Evolutionary conservation across 2,888 invertebrate genomes (phyloP).

Genomic region (Monochamus alternatus): DNA sequence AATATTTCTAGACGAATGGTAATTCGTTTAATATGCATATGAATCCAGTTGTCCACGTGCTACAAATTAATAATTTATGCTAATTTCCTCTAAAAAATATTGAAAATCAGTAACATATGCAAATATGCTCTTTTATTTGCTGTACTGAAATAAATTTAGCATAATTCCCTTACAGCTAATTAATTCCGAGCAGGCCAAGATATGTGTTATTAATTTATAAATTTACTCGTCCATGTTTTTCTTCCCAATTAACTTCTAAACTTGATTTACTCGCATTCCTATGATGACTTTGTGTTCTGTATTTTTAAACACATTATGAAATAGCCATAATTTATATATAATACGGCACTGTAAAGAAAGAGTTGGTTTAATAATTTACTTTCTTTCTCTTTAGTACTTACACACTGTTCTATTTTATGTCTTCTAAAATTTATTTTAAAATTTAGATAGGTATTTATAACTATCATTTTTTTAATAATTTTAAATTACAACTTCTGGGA

Average conservation of each 20-base stretch:
- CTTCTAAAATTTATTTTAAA: no score
- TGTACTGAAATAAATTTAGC: constrained; percentile 22
- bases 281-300: background rate
- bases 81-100: constrained; percentile 28
- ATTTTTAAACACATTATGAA: background rate
- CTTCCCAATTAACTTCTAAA: background rate
- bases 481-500: no score
- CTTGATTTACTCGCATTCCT: background rate
- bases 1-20: constrained; percentile 24
- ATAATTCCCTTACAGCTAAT: constrained; percentile 8
- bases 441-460: no score
- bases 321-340: background rate
- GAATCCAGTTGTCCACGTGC: constrained; percentile 31
- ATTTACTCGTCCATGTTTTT: background rate
- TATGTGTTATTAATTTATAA: constrained; percentile 1
- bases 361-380: no score
- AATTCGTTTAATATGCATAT: constrained; percentile 31
- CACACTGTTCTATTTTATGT: no score
- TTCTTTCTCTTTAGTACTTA: no score
- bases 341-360: no score
- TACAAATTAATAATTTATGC: constrained; percentile 35
- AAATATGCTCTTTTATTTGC: constrained; percentile 26
- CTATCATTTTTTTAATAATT: no score
- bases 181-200: constrained; percentile 2
- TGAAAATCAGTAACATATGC: constrained; percentile 18